Conservation (phyloP, 2,797 vertebrate genomes). For the Diglossa cyanea region DNA sequence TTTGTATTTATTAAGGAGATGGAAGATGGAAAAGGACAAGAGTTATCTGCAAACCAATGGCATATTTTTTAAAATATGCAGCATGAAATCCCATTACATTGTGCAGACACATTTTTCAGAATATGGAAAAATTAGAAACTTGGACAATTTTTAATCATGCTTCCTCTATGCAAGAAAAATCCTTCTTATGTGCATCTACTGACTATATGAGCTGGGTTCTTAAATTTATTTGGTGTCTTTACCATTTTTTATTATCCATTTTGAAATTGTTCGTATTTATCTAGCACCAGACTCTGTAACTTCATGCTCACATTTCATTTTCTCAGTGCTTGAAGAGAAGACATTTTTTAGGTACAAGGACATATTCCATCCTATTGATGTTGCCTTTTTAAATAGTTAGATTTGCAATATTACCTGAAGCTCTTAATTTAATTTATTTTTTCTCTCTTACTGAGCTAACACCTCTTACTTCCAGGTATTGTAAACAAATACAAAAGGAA, state of each 20-base stretch:
- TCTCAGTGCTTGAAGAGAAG: neutral
- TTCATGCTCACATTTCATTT: neutral
- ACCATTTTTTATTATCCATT: neutral
- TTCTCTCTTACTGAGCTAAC: neutral
- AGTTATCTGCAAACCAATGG: neutral
- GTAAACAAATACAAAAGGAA: neutral
- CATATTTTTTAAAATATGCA: neutral
- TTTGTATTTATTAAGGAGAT: neutral
- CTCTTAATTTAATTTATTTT: neutral
- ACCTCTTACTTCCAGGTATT: neutral
- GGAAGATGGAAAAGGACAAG: neutral
- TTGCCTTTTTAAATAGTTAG: neutral
- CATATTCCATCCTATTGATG: neutral
- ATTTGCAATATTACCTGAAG: neutral
- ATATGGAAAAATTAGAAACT: neutral
- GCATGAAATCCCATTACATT: neutral
- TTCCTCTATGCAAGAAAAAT: neutral
- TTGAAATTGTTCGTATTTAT: neutral
- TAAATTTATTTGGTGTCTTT: neutral
- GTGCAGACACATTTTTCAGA: neutral
- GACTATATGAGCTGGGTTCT: accelerated
- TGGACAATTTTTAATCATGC: neutral
- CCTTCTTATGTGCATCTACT: neutral
- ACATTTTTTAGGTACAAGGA: neutral
- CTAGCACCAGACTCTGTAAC: neutral